Percentiles rank a stretch among this genome's conserved stretches.
Evolutionary conservation across 2,888 invertebrate species (phyloP).

Genomic region (Tubulanus polymorphus): DNA sequence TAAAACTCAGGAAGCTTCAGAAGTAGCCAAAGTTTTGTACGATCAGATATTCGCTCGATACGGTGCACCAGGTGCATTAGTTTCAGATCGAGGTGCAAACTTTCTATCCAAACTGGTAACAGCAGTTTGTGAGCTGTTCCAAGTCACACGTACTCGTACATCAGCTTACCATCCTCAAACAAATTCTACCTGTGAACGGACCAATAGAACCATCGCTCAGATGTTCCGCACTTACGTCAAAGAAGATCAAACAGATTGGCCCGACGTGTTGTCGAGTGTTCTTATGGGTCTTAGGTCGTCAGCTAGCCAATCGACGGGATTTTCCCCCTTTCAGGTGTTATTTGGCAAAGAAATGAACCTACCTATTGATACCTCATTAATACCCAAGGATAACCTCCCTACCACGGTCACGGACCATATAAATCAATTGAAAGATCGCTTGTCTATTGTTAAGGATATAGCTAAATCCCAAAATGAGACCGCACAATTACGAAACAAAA

Average conservation of each 20-base stretch:
- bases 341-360: slow-evolving; percentile 21
- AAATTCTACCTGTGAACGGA: slow-evolving; percentile 21
- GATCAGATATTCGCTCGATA: slow-evolving; percentile 22
- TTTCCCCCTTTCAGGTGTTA: slow-evolving; percentile 18
- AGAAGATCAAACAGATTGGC: slow-evolving; percentile 19
- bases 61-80: slow-evolving; percentile 18
- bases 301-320: slow-evolving; percentile 18
- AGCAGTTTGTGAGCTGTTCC: slow-evolving; percentile 21
- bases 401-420: slow-evolving; percentile 18
- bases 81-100: slow-evolving; percentile 22
- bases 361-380: slow-evolving; percentile 16
- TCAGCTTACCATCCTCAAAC: slow-evolving; percentile 22
- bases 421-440: slow-evolving; percentile 2
- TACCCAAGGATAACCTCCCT: slow-evolving; percentile 16
- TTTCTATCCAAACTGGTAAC: slow-evolving; percentile 20
- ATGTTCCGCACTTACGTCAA: slow-evolving; percentile 16
- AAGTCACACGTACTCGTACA: slow-evolving; percentile 16
- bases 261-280: slow-evolving; percentile 16
- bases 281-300: slow-evolving; percentile 23
- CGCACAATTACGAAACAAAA: slow-evolving; percentile 16
- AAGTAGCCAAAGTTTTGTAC: slow-evolving; percentile 20
- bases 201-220: slow-evolving; percentile 21
- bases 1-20: slow-evolving; percentile 18
- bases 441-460: neutral
- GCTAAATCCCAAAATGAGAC: slow-evolving; percentile 12